A percentile compares a stretch with the other conserved stretches of the same genome.
phyloP scores from a whole-genome alignment of 2,113 vertebrate species.

The Polypterus senegalus region DNA sequence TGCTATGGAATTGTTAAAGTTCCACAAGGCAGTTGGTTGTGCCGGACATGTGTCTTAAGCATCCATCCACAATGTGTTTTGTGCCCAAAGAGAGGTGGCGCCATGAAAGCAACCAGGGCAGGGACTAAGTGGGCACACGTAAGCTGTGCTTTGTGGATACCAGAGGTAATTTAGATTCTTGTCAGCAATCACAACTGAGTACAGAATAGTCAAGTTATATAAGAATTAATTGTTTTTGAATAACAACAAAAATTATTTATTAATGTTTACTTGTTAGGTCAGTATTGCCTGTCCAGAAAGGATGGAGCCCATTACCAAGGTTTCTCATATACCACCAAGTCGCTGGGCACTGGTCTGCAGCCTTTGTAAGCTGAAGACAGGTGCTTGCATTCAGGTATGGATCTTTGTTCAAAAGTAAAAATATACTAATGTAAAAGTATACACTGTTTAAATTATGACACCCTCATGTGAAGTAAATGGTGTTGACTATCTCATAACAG shows the following conservation, averaged over 20 bases:
- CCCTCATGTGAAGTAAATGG: no score
- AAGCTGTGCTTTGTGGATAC: slow-evolving; percentile 96
- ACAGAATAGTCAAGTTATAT: no score
- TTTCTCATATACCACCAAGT: slow-evolving; percentile 91
- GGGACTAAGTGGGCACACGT: slow-evolving; percentile 95
- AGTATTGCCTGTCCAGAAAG: slow-evolving; percentile 94
- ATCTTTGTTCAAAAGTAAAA: no score
- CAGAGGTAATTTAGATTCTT: slow-evolving; percentile 60
- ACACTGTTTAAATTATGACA: no score
- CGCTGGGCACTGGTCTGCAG: slow-evolving; percentile 94
- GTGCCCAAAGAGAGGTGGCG: slow-evolving; percentile 88
- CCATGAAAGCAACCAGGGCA: slow-evolving; percentile 89
- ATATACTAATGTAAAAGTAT: no score
- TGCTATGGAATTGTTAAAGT: slow-evolving; percentile 96
- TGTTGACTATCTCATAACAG: no score
- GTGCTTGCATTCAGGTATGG: slow-evolving; percentile 89
- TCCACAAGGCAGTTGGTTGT: slow-evolving; percentile 94
- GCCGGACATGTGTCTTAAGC: slow-evolving; percentile 82
- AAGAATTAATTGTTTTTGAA: not conserved
- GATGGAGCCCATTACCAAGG: slow-evolving; percentile 96
- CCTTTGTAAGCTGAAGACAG: slow-evolving; percentile 90
- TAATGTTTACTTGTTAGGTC: slow-evolving; percentile 50
- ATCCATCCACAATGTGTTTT: slow-evolving; percentile 84
- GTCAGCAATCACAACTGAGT: no score
- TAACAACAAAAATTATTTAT: slow-evolving; percentile 8